Conservation (phyloP, 2,797 vertebrate species). For the Arrhamphus sclerolepis region DNA sequence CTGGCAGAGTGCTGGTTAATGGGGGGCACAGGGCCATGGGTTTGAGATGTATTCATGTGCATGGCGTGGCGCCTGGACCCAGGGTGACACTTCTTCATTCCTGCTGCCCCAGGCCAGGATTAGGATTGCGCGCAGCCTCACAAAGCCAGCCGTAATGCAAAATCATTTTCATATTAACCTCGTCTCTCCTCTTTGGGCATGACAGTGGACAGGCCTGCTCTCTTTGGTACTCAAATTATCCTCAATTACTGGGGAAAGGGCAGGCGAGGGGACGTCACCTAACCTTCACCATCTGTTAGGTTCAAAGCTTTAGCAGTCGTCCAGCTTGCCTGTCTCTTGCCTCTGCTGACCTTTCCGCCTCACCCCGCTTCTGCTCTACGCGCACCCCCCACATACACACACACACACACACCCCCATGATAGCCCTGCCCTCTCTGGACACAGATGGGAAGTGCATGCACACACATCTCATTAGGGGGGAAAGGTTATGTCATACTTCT, state of each 20-base stretch:
- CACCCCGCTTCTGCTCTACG: slow-evolving; percentile 65
- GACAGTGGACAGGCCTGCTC: slow-evolving; percentile 91
- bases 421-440: slow-evolving; percentile 76
- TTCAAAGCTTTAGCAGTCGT: slow-evolving; percentile 87
- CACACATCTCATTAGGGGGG: slow-evolving; percentile 77
- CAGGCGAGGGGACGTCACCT: slow-evolving; percentile 95
- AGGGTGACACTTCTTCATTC: slow-evolving; percentile 86
- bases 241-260: slow-evolving; percentile 97
- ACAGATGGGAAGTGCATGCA: slow-evolving; percentile 80
- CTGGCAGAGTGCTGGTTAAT: slow-evolving; percentile 86
- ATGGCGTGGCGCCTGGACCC: slow-evolving; percentile 79
- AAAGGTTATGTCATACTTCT: slow-evolving; percentile 79
- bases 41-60: slow-evolving; percentile 83
- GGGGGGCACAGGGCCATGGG: slow-evolving; percentile 75
- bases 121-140: slow-evolving; percentile 84
- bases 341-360: slow-evolving; percentile 87
- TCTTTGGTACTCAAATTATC: slow-evolving; percentile 96
- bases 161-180: slow-evolving; percentile 99
- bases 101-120: slow-evolving; percentile 94
- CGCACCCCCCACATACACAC: slow-evolving; percentile 22
- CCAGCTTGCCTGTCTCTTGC: slow-evolving; percentile 86
- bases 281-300: slow-evolving; percentile 98
- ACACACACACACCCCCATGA: slow-evolving; percentile 19
- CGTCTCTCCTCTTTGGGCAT: slow-evolving; percentile 85
- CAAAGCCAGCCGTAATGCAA: slow-evolving; percentile 89